These are phyloP conservation scores for Antitype chi DNA, from an alignment of 2,888 invertebrate species.

Conservation along the genomic window DNA sequence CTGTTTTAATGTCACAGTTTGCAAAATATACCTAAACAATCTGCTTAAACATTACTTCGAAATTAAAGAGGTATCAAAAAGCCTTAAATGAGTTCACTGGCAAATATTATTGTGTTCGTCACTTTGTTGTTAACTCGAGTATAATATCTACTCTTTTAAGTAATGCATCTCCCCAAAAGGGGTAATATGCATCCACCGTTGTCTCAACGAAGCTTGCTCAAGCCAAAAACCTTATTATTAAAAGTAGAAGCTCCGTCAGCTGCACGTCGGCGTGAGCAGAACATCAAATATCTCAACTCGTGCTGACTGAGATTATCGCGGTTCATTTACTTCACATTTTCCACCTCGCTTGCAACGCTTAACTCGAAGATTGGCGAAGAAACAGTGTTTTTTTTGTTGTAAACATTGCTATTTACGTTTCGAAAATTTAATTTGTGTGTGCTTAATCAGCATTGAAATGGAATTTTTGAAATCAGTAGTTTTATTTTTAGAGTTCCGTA, in stretches of 20 bases:
- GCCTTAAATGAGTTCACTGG: too few relatives aligned
- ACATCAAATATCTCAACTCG: constrained; percentile 17
- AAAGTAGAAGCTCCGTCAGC: constrained; percentile 10
- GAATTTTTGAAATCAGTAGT: not conserved
- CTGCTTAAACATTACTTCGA: too few relatives aligned
- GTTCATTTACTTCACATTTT: constrained; percentile 47
- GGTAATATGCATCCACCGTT: not conserved
- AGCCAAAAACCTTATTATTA: constrained; percentile 28
- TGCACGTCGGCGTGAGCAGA: constrained; percentile 4
- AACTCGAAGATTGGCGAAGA: constrained; percentile 10
- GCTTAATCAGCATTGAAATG: constrained; percentile 13
- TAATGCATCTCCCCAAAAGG: not conserved
- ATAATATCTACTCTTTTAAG: not conserved
- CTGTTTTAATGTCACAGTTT: not conserved
- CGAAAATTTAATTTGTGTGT: not conserved
- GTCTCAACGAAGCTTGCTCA: not conserved
- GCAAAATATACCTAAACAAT: too few relatives aligned
- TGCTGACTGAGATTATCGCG: constrained; percentile 20
- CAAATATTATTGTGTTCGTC: too few relatives aligned
- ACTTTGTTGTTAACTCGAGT: not conserved
- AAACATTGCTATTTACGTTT: not conserved
- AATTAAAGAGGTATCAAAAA: too few relatives aligned
- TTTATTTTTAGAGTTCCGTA: too few relatives aligned
- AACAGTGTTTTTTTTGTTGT: not conserved
- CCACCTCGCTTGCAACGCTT: constrained; percentile 17